These are phyloP conservation scores for Paradoxurus hermaphroditus DNA, from an alignment of 2,113 vertebrate species.

Conservation along the genomic window DNA sequence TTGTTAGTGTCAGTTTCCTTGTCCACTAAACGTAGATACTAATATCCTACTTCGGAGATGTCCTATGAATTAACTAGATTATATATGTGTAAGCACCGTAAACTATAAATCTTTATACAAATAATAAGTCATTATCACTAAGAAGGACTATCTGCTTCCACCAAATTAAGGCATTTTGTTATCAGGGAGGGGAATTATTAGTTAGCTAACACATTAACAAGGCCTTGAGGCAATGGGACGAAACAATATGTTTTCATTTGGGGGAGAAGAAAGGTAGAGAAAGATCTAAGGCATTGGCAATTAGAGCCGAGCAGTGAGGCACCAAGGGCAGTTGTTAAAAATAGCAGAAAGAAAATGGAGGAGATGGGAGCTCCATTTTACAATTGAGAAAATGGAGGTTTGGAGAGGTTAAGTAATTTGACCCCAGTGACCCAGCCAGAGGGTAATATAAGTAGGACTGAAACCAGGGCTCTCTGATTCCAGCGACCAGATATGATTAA, in stretches of 20 bases:
- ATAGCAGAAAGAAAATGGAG: neutral
- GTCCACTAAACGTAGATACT: neutral
- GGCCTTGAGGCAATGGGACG: constrained; percentile 37
- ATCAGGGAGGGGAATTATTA: constrained; percentile 41
- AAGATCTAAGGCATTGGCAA: neutral
- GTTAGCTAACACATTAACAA: constrained; percentile 43
- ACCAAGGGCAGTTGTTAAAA: neutral
- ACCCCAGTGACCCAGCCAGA: neutral
- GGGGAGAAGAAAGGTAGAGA: neutral
- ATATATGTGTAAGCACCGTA: neutral
- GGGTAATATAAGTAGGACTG: neutral
- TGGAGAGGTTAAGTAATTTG: neutral
- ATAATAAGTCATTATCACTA: constrained; percentile 27
- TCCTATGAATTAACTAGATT: neutral
- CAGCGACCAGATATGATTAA: neutral
- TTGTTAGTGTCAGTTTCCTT: neutral
- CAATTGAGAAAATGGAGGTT: neutral
- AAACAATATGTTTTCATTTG: constrained; percentile 41
- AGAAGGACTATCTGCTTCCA: constrained; percentile 20
- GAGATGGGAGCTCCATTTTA: neutral
- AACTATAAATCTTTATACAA: neutral
- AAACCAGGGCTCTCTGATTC: neutral
- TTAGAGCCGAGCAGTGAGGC: neutral
- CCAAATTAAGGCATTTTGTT: constrained; percentile 72
- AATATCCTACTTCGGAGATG: neutral